Evolutionary conservation across 37 sponge, comb jelly and placozoan species (phyloP), one percentile per base, ranked within the genome.

Genomic region (Corticium candelabrum): DNA sequence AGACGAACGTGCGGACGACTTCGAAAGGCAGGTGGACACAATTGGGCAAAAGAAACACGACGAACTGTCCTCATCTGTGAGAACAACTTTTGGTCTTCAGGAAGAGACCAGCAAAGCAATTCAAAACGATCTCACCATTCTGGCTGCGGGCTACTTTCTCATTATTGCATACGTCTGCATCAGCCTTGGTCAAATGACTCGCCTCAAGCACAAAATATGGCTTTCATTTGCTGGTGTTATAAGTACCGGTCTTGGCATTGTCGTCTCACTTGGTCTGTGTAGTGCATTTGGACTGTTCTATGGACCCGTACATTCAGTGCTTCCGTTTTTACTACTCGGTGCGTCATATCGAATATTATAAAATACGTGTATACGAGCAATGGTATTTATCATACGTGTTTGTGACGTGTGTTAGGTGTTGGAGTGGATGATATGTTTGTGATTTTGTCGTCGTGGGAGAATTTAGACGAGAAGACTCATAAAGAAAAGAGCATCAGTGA

Each of bases 1-100:
- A n/a, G n/a, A n/a, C n/a, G n/a, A n/a, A n/a, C n/a, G n/a, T n/a
- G n/a, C 62, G 11, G 21, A 50, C 11, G 21, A 50, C 21, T 11
- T 50, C 21, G 21, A n/a, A n/a, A n/a, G n/a, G n/a, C n/a, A n/a
- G n/a, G n/a, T n/a, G n/a, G n/a, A n/a, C n/a, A n/a, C n/a, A n/a
- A n/a, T n/a, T n/a, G n/a, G n/a, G n/a, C n/a, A 81, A 7, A 69
- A 74, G 35, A 84, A 80, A 74, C 86, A 87, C 84, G 79, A 86
- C 40, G 70, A 90, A 75, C 90, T 88, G 0, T 29, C 37, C n/a
- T 70, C 33, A 36, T 79, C 78, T 75, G 80, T 90, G 33, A 85
- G 86, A 84, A 88, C 86, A 50, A 29, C 77, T 0, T 0, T 73
- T 67, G n/a, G n/a, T n/a, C n/a, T n/a, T n/a, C n/a, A n/a, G n/a